Evolutionary conservation across 2,888 invertebrate genomes (phyloP).

Genomic region (Drosophila maculinotata): DNA sequence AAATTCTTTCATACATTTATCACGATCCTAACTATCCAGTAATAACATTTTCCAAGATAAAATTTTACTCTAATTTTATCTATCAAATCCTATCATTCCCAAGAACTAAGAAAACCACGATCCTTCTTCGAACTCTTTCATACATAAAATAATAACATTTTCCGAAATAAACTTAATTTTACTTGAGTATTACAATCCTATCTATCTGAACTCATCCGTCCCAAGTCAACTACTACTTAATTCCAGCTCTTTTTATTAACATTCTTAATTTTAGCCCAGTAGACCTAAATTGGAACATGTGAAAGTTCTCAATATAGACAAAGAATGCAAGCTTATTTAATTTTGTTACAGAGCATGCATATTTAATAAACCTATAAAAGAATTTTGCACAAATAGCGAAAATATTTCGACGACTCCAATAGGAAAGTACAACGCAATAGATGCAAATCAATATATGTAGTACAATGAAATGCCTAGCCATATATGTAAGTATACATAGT

Average conservation of each 20-base stretch:
- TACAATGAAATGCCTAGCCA: neutral
- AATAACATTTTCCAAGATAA: no score
- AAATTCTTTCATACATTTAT: no score
- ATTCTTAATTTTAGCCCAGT: neutral
- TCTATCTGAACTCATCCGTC: no score
- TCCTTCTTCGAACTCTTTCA: no score
- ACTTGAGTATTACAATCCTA: no score
- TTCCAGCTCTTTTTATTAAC: neutral
- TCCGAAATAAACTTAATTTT: no score
- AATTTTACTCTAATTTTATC: no score
- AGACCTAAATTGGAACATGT: neutral
- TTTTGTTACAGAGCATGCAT: neutral
- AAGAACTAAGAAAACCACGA: no score
- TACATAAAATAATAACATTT: no score
- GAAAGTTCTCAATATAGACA: neutral
- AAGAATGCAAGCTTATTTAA: neutral
- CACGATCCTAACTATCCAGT: no score
- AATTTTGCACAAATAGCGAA: no score
- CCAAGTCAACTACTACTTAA: neutral
- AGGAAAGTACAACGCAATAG: conserved; percentile 35
- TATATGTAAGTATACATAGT: conserved; percentile 6
- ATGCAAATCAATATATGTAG: conserved; percentile 17
- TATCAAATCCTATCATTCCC: no score
- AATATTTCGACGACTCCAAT: conserved; percentile 17
- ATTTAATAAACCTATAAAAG: neutral